Percentiles rank a stretch among this genome's conserved stretches.
Conservation (phyloP, 2,797 vertebrate species). For the Scyliorhinus canicula region DNA sequence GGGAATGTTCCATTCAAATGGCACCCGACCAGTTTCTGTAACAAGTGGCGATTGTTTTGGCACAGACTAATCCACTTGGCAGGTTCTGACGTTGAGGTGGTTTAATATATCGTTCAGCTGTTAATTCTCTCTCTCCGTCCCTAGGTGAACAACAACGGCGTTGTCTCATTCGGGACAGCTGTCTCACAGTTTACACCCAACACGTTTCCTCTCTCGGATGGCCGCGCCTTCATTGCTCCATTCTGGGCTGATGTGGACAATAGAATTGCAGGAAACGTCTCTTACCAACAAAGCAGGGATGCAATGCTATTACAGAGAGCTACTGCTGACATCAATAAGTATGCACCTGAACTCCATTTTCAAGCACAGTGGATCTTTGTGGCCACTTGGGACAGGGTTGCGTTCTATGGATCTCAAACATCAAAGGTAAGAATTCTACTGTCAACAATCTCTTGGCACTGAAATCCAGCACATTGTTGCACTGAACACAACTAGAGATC, state of each 20-base stretch:
- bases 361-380: slow-evolving; percentile 56
- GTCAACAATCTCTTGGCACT: not conserved
- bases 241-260: slow-evolving; percentile 50
- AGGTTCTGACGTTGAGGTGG: not conserved
- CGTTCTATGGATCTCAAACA: slow-evolving; percentile 46
- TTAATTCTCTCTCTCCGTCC: rapidly evolving
- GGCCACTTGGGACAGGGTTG: slow-evolving; percentile 61
- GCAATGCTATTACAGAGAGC: slow-evolving; percentile 44
- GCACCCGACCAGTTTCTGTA: too few relatives aligned
- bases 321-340: slow-evolving; percentile 53
- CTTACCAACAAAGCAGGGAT: slow-evolving; percentile 49
- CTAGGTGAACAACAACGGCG: slow-evolving; percentile 55
- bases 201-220: slow-evolving; percentile 44
- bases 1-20: too few relatives aligned
- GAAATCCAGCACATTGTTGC: not conserved
- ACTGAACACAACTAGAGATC: too few relatives aligned
- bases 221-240: slow-evolving; percentile 42
- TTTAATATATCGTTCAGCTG: not conserved
- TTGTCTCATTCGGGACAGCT: slow-evolving; percentile 43
- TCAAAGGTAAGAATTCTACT: slow-evolving; percentile 50
- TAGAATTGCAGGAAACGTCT: slow-evolving; percentile 42
- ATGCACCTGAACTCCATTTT: slow-evolving; percentile 51
- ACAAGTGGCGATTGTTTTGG: too few relatives aligned
- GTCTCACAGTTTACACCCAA: slow-evolving; percentile 41
- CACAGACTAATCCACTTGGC: too few relatives aligned